These are phyloP conservation scores for Digitonthophagus gazella DNA, from an alignment of 2,888 invertebrate genomes.

Conservation along the genomic window DNA sequence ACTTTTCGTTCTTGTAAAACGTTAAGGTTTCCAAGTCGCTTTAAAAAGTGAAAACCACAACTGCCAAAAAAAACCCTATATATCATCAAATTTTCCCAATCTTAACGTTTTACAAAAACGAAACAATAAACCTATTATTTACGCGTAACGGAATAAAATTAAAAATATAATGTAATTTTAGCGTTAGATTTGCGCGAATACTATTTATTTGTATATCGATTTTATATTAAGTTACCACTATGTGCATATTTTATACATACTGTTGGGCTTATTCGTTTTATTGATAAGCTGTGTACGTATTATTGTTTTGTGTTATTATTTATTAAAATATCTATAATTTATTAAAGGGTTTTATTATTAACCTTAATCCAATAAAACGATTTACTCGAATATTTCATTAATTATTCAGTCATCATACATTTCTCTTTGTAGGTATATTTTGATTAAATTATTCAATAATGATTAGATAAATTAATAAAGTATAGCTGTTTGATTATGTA, in stretches of 20 bases:
- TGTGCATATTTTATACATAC: neutral
- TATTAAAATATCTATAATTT: neutral
- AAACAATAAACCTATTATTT: neutral
- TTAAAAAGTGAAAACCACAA: slow-evolving; percentile 1
- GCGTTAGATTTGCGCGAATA: neutral
- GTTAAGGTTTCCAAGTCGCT: neutral
- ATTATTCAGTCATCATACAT: no score
- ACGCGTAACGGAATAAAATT: no score
- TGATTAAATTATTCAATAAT: no score
- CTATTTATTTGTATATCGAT: neutral
- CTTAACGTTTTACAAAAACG: slow-evolving; percentile 4
- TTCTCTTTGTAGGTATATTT: no score
- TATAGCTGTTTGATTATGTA: no score
- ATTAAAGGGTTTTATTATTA: neutral
- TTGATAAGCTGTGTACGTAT: neutral
- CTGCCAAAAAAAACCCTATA: slow-evolving; percentile 8
- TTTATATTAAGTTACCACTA: neutral
- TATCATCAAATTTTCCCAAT: slow-evolving; percentile 2
- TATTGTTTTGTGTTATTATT: neutral
- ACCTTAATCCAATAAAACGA: neutral
- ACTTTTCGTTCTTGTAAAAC: slow-evolving; percentile 6
- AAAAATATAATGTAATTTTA: neutral
- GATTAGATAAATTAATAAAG: no score
- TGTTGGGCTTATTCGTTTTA: neutral
- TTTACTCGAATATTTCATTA: no score